A percentile compares a stretch with the other conserved stretches of the same genome.
These are phyloP conservation scores for Pseudochirops cupreus DNA, from an alignment of 2,797 vertebrate genomes.

Conservation along the genomic window DNA sequence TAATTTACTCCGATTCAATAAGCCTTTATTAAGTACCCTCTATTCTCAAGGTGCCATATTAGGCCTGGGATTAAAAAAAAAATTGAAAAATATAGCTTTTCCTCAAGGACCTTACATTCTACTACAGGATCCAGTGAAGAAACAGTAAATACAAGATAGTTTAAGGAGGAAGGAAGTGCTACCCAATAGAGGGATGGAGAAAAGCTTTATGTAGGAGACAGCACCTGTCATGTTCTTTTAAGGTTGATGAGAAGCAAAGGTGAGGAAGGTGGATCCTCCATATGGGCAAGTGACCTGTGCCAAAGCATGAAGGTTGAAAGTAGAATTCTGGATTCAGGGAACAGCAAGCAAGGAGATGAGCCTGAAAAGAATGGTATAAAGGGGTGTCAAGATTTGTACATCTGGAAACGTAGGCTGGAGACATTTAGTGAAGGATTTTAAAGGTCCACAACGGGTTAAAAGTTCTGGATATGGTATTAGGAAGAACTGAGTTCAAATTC, in stretches of 20 bases:
- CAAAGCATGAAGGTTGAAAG: background rate
- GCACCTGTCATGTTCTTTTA: background rate
- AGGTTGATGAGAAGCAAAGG: background rate
- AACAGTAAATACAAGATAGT: background rate
- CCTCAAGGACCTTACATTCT: background rate
- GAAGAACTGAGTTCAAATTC: background rate
- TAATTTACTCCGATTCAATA: background rate
- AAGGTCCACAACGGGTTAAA: background rate
- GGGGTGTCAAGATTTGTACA: background rate
- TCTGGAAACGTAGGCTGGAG: background rate
- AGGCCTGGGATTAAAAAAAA: background rate
- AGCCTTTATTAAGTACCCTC: background rate
- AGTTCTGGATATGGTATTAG: background rate
- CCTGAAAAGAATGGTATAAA: background rate
- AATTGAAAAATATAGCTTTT: background rate
- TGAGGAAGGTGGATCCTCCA: background rate
- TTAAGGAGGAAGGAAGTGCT: background rate
- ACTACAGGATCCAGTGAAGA: background rate
- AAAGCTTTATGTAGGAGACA: background rate
- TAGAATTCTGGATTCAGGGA: background rate
- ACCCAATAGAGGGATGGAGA: background rate
- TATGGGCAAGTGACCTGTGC: background rate
- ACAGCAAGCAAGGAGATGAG: background rate
- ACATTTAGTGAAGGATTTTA: background rate
- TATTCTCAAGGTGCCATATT: background rate